Percentiles rank a stretch among this genome's conserved stretches.
These are phyloP conservation scores for Heteractis magnifica DNA, from an alignment of 92 coral and sea anemone genomes.

Conservation along the genomic window DNA sequence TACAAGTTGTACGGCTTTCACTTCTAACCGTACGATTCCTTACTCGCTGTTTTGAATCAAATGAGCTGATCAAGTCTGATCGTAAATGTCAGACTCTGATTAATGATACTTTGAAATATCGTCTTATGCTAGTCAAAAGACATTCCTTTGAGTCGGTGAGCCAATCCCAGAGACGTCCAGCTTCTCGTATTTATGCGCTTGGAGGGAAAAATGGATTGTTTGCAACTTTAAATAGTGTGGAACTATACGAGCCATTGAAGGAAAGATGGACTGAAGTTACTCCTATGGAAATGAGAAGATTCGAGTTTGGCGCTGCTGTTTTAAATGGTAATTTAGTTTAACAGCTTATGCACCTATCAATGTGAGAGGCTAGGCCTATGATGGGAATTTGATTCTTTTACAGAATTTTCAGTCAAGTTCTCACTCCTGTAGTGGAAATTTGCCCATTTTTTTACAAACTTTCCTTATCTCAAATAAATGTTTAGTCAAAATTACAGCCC, in stretches of 20 bases:
- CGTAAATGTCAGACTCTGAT: slow-evolving; percentile 64
- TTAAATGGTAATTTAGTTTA: slow-evolving; percentile 57
- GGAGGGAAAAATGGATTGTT: slow-evolving; percentile 93
- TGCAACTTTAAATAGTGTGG: slow-evolving; percentile 89
- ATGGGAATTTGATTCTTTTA: no score
- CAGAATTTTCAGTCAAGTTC: no score
- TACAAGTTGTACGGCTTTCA: slow-evolving; percentile 68
- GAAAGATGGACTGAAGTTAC: slow-evolving; percentile 73
- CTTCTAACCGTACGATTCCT: slow-evolving; percentile 68
- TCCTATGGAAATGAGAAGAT: slow-evolving; percentile 80
- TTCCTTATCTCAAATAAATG: no score
- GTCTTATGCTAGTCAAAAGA: slow-evolving; percentile 60
- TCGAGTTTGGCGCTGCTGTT: slow-evolving; percentile 90
- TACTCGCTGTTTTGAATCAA: slow-evolving; percentile 62
- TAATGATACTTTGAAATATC: slow-evolving; percentile 66
- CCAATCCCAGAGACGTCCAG: slow-evolving; percentile 62
- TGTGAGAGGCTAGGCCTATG: no score
- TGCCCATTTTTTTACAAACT: no score
- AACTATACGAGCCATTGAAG: slow-evolving; percentile 66
- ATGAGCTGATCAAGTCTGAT: slow-evolving; percentile 72
- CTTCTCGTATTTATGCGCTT: slow-evolving; percentile 75
- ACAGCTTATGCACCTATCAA: no score
- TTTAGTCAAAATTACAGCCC: no score
- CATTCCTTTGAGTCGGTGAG: slow-evolving; percentile 40
- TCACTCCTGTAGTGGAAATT: no score